These are phyloP conservation scores for Zygothrica quintamaculata DNA, from an alignment of 2,888 invertebrate species.

Conservation along the genomic window DNA sequence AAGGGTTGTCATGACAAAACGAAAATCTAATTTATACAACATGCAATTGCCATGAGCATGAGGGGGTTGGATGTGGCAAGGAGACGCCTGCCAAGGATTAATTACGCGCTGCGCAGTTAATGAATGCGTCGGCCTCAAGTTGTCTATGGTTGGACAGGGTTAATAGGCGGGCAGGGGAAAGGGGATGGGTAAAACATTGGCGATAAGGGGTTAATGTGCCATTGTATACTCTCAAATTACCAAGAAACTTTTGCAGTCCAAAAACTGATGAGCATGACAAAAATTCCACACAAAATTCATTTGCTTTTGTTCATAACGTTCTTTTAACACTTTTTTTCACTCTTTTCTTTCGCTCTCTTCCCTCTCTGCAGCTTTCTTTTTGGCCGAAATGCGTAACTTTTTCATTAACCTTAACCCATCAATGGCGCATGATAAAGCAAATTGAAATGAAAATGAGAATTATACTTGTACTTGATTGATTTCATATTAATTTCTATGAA, in stretches of 20 bases:
- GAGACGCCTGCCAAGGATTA: conserved; percentile 63
- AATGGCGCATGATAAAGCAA: conserved; percentile 53
- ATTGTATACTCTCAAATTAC: conserved; percentile 70
- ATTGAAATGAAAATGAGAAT: conserved; percentile 43
- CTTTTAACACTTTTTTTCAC: conserved; percentile 52
- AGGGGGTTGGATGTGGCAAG: conserved; percentile 48
- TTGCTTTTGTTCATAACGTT: conserved; percentile 22
- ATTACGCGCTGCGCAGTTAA: conserved; percentile 69
- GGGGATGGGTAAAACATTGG: conserved; percentile 4
- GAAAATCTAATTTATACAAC: conserved; percentile 79
- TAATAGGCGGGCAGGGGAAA: background rate
- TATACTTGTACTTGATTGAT: conserved; percentile 67
- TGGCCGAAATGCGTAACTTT: conserved; percentile 51
- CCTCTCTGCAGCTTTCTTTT: too few species aligned
- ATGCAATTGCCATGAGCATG: conserved; percentile 62
- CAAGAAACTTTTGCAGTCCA: conserved; percentile 39
- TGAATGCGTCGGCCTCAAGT: conserved; percentile 54
- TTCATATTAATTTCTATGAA: conserved; percentile 73
- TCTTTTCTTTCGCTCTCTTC: too few species aligned
- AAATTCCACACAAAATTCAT: conserved; percentile 53
- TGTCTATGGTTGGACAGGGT: background rate
- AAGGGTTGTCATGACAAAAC: conserved; percentile 76
- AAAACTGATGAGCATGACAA: conserved; percentile 67
- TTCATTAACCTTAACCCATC: conserved; percentile 61
- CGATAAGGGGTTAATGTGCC: conserved; percentile 76